These are phyloP conservation scores for Habrosyne pyritoides DNA, from an alignment of 2,888 invertebrate genomes.

Conservation along the genomic window DNA sequence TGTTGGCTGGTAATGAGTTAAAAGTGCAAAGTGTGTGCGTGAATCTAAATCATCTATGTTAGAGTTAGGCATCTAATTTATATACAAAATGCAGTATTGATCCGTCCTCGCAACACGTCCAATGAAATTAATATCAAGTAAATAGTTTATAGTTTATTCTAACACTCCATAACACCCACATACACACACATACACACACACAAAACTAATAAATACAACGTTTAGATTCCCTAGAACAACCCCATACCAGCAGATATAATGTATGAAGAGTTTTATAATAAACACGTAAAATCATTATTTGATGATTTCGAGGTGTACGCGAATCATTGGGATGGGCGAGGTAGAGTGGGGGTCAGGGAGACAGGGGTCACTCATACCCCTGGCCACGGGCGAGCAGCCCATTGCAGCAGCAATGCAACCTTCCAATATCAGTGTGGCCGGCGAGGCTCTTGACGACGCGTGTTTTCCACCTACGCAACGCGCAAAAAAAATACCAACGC, in stretches of 20 bases:
- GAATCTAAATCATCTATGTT: background rate
- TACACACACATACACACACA: slow-evolving; percentile 29
- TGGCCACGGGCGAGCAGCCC: slow-evolving; percentile 44
- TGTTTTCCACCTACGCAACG: slow-evolving; percentile 81
- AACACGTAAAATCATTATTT: slow-evolving; percentile 82
- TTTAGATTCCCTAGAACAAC: slow-evolving; percentile 38
- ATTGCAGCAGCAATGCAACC: slow-evolving; percentile 73
- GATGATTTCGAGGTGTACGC: slow-evolving; percentile 78
- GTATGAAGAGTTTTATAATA: slow-evolving; percentile 71
- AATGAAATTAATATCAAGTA: slow-evolving; percentile 63
- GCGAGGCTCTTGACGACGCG: slow-evolving; percentile 78
- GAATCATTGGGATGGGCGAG: slow-evolving; percentile 66
- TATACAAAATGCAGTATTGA: slow-evolving; percentile 44
- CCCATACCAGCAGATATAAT: slow-evolving; percentile 23
- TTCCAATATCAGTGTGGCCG: slow-evolving; percentile 79
- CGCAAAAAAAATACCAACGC: slow-evolving; percentile 65
- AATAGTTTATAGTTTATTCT: slow-evolving; percentile 59
- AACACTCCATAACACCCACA: slow-evolving; percentile 51
- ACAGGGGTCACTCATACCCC: slow-evolving; percentile 57
- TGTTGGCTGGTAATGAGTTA: background rate
- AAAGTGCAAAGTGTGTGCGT: background rate
- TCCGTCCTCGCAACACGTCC: slow-evolving; percentile 55
- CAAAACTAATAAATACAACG: slow-evolving; percentile 9
- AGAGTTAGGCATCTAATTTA: slow-evolving; percentile 12
- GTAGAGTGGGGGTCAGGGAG: slow-evolving; percentile 41